Conservation (phyloP, 1,140 invertebrate genomes). For the Drosophila prosaltans region DNA sequence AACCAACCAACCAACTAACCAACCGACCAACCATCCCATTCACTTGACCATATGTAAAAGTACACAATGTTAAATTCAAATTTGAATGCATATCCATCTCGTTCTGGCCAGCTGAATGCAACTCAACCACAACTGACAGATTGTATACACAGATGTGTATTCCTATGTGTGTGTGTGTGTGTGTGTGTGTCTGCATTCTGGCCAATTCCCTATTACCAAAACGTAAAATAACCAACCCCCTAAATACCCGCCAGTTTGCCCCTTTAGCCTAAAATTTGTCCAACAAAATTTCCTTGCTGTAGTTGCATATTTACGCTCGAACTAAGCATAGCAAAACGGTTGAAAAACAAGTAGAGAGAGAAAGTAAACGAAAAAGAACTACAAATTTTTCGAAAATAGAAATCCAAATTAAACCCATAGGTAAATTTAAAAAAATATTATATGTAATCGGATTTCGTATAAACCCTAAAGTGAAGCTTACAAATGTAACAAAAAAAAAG, state of each 20-base stretch:
- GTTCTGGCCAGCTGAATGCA: constrained; percentile 27
- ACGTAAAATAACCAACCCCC: constrained; percentile 57
- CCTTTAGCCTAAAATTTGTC: constrained; percentile 15
- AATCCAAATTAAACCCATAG: constrained; percentile 2
- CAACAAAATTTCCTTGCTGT: constrained; percentile 49
- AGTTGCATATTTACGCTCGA: constrained; percentile 68
- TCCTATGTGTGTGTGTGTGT: not conserved
- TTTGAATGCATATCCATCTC: constrained; percentile 47
- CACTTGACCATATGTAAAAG: constrained; percentile 7
- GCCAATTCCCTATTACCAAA: constrained; percentile 67
- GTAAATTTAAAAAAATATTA: constrained; percentile 1
- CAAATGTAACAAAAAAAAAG: constrained; percentile 1
- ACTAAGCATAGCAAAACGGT: constrained; percentile 38
- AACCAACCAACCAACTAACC: not conserved
- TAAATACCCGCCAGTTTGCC: constrained; percentile 19
- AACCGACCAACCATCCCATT: constrained; percentile 7
- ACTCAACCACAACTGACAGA: constrained; percentile 19
- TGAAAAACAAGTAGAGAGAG: constrained; percentile 30
- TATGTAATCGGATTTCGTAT: not conserved
- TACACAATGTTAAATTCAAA: constrained; percentile 20
- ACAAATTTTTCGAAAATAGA: not conserved
- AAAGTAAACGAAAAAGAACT: constrained; percentile 6
- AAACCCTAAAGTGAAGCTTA: not conserved
- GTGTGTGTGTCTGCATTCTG: constrained; percentile 38
- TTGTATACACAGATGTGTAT: constrained; percentile 16